Evolutionary conservation across 2,888 invertebrate species (phyloP).

Genomic region (Noctua janthina): DNA sequence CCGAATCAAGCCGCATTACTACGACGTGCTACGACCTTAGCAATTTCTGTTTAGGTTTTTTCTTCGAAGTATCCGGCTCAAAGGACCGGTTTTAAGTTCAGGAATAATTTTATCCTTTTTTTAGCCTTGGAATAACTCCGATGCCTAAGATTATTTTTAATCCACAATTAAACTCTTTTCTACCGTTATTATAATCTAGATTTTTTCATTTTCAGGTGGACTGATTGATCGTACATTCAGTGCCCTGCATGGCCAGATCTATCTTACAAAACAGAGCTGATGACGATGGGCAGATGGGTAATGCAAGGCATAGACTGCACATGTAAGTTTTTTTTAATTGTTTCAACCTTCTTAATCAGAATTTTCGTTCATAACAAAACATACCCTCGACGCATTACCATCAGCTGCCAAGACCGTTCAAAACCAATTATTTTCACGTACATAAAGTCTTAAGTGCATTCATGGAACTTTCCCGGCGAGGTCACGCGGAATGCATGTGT

Average conservation of each 20-base stretch:
- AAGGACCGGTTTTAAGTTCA: conserved; percentile 35
- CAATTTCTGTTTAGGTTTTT: conserved; percentile 24
- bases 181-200: neutral
- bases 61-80: conserved; percentile 1
- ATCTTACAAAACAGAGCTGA: neutral
- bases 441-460: conserved; percentile 43
- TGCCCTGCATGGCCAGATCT: neutral
- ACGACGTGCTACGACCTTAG: conserved; percentile 20
- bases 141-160: neutral
- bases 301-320: neutral
- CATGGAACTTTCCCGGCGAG: conserved; percentile 49
- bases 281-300: neutral
- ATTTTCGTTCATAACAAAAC: neutral
- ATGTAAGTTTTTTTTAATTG: neutral
- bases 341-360: neutral
- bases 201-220: neutral
- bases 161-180: neutral
- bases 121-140: neutral
- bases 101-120: neutral
- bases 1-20: conserved; percentile 11
- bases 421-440: conserved; percentile 49
- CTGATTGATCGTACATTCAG: neutral
- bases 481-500: conserved; percentile 50
- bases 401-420: conserved; percentile 20
- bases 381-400: neutral